These are phyloP conservation scores for Myrmophylax atrothorax DNA, from an alignment of 2,113 vertebrate species.

Conservation along the genomic window DNA sequence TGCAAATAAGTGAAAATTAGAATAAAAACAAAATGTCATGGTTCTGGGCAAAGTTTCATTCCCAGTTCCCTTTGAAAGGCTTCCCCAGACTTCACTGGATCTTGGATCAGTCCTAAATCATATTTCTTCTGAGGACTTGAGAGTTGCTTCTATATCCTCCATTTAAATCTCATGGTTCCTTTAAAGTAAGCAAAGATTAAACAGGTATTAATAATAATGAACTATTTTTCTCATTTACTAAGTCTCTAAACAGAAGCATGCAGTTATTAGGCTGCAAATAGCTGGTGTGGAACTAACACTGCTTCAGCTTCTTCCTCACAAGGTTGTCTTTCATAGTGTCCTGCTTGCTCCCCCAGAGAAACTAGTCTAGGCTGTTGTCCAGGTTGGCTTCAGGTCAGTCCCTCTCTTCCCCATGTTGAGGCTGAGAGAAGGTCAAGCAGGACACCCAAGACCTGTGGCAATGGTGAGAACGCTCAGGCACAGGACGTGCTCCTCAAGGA, in stretches of 20 bases:
- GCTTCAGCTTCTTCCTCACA: neutral
- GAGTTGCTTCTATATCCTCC: neutral
- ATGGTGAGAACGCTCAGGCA: neutral
- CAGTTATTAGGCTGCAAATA: neutral
- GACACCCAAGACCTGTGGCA: neutral
- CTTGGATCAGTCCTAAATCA: neutral
- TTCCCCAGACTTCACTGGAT: neutral
- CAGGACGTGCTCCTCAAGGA: neutral
- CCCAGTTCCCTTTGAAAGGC: neutral
- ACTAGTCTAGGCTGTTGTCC: neutral
- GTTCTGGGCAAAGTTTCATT: neutral
- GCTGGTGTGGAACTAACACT: neutral
- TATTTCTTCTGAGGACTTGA: neutral
- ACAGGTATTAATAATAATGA: neutral
- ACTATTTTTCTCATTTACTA: neutral
- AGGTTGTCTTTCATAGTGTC: neutral
- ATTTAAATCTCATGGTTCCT: neutral
- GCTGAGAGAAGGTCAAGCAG: neutral
- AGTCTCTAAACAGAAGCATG: neutral
- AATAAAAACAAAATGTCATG: neutral
- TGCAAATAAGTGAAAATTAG: neutral
- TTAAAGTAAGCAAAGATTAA: neutral
- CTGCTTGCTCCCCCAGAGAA: neutral
- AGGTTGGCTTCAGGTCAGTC: neutral
- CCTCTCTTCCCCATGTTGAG: neutral